Percentiles rank a stretch among this genome's conserved stretches.
phyloP scores from a whole-genome alignment of 1,140 invertebrate genomes.

The Scaptomyza graminum region DNA sequence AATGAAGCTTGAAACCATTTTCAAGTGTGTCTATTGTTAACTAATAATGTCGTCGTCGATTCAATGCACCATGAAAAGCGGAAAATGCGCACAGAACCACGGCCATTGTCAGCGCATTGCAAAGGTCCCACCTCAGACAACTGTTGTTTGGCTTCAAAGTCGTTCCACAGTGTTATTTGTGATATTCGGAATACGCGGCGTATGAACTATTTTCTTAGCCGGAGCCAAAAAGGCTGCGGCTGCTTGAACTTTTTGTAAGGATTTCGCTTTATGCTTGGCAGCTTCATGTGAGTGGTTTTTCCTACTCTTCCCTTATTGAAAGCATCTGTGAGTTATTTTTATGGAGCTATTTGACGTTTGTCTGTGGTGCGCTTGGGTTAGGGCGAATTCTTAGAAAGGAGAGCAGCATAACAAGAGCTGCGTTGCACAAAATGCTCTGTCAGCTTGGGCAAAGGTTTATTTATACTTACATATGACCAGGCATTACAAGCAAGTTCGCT shows the following conservation, averaged over 20 bases:
- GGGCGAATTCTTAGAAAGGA: conserved; percentile 8
- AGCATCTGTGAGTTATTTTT: conserved; percentile 79
- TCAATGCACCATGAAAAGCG: conserved; percentile 20
- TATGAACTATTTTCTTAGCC: conserved; percentile 73
- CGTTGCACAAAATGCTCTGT: conserved; percentile 57
- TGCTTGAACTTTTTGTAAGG: conserved; percentile 35
- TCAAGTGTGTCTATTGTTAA: conserved; percentile 24
- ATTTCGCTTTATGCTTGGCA: conserved; percentile 31
- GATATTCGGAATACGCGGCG: conserved; percentile 72
- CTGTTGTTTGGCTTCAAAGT: conserved; percentile 17
- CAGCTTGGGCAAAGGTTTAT: conserved; percentile 52
- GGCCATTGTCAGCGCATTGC: conserved; percentile 22
- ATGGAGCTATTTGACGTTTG: conserved; percentile 68
- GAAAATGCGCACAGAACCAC: conserved; percentile 7
- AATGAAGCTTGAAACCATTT: conserved; percentile 12
- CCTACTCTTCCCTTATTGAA: conserved; percentile 46
- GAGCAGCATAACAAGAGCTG: conserved; percentile 11
- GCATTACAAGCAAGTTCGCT: conserved; percentile 44
- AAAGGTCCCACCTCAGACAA: conserved; percentile 25
- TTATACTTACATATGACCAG: conserved; percentile 41
- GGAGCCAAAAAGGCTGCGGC: conserved; percentile 42
- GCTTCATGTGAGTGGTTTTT: conserved; percentile 7
- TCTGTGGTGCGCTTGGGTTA: conserved; percentile 5
- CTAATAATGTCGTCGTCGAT: conserved; percentile 15
- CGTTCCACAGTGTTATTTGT: conserved; percentile 57